Conservation (phyloP, 2,888 invertebrate genomes). For the Stenotaenia linearis region DNA sequence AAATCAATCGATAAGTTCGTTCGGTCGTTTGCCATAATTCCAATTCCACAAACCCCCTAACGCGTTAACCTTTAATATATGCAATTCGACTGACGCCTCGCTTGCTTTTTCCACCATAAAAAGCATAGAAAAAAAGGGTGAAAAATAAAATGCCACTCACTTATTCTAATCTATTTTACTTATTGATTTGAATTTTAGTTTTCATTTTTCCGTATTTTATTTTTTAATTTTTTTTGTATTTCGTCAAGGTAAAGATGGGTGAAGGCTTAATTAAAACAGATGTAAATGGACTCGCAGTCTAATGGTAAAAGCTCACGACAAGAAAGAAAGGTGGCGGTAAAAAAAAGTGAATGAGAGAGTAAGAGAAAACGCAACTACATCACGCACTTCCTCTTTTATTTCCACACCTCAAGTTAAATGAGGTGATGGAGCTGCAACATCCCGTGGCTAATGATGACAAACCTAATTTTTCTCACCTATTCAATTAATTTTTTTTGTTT, state of each 20-base stretch:
- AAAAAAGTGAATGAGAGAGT: neutral
- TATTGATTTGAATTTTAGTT: neutral
- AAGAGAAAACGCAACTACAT: constrained; percentile 19
- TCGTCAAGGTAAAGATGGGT: neutral
- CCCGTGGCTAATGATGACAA: constrained; percentile 15
- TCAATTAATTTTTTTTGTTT: neutral
- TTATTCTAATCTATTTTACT: neutral
- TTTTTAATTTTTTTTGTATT: neutral
- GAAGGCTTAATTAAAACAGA: constrained; percentile 19
- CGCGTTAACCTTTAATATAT: constrained; percentile 14
- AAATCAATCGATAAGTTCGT: constrained; percentile 13
- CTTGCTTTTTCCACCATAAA: neutral
- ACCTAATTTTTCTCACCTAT: neutral
- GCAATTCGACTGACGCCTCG: constrained; percentile 2
- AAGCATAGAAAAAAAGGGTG: neutral
- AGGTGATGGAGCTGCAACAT: constrained; percentile 19
- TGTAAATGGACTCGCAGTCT: neutral
- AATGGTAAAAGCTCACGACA: constrained; percentile 6
- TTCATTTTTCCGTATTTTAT: neutral
- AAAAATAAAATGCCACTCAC: constrained; percentile 13
- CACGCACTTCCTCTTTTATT: constrained; percentile 19
- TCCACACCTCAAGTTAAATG: constrained; percentile 19
- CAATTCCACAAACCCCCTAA: constrained; percentile 16
- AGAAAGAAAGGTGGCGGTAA: neutral
- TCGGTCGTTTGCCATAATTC: constrained; percentile 10